phyloP scores from a whole-genome alignment of 1,140 invertebrate genomes.

The Drosophila rufa region DNA sequence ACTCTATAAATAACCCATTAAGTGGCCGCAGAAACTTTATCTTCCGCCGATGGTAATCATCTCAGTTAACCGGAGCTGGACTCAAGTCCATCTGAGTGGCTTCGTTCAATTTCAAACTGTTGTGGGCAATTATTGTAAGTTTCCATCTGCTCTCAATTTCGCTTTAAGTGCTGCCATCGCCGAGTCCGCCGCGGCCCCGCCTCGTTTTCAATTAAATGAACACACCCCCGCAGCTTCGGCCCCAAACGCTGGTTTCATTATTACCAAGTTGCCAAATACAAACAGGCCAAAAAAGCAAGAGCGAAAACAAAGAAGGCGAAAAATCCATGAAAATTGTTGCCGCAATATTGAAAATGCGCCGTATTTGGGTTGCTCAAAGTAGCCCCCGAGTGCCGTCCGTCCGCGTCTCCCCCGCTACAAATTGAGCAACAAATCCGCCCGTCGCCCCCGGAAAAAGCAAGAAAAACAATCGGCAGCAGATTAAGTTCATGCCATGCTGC shows the following conservation, averaged over 20 bases:
- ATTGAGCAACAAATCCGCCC: conserved; percentile 72
- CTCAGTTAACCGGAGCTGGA: conserved; percentile 40
- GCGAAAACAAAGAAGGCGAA: conserved; percentile 45
- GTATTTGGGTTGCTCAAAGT: conserved; percentile 69
- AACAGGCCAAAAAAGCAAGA: conserved; percentile 37
- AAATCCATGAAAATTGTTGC: conserved; percentile 80
- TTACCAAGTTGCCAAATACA: conserved; percentile 77
- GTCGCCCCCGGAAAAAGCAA: conserved; percentile 21
- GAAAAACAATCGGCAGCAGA: conserved; percentile 76
- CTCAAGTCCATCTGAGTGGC: conserved; percentile 52
- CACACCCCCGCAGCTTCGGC: conserved; percentile 48
- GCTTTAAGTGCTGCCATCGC: conserved; percentile 61
- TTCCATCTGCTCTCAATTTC: conserved; percentile 80
- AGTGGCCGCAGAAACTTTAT: conserved; percentile 63
- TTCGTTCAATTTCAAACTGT: conserved; percentile 53
- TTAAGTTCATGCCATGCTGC: conserved; percentile 83
- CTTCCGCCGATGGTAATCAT: conserved; percentile 57
- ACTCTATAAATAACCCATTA: conserved; percentile 77
- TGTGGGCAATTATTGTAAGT: conserved; percentile 77
- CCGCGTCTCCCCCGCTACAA: conserved; percentile 31
- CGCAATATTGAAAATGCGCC: conserved; percentile 80
- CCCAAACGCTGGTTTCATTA: conserved; percentile 76
- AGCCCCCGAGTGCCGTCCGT: not conserved
- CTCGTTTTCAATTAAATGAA: conserved; percentile 81
- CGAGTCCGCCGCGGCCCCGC: conserved; percentile 39